Evolutionary conservation across 30 jellyfish, hydroid and myxozoan genomes (phyloP), one percentile per base, ranked within the genome.

Genomic region (Hydractinia symbiolongicarpus): DNA sequence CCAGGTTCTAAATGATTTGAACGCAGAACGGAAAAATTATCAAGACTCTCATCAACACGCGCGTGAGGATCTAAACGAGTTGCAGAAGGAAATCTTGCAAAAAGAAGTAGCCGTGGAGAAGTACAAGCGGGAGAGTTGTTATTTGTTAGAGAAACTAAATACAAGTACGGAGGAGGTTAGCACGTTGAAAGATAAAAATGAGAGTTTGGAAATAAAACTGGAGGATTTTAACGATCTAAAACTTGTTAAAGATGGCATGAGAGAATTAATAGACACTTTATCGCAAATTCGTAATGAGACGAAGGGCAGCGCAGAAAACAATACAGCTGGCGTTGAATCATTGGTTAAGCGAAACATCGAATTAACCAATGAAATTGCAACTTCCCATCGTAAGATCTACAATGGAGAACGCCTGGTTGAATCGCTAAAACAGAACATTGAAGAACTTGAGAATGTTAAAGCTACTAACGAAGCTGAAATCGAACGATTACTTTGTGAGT

Each of bases 111-210:
- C 15, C 11, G 40, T 71, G 52, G 80, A 71, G 60, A 71, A 13
- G 52, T 71, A 71, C 51, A 71, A 71, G n/a, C 80, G 80, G n/a
- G 80, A 71, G 51, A 71, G 68, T 19, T 30, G 60, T 15, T 8
- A 19, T 58, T 71, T 71, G 80, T 30, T 71, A 30, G 80, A 71
- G 80, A 71, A 71, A 9, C 52, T 71, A 8, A 71, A 71, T 52
- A 50, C 40, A 5, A 50, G 56, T 5, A 50, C 56, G 9, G 60
- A 71, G 50, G 80, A 71, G 80, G 60, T 9, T 9, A 58, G 50
- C 9, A 50, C 21, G n/a, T 4, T 71, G 66, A 49, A 71, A 19
- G 17, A 71, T 1, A 30, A 7, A 58, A 71, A 71, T 71, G 80
- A 71, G 61, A 20, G 17, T 53, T 7, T 71, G 69, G 80, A 71